These are phyloP conservation scores for Drosophila falleni DNA, from an alignment of 2,888 invertebrate species.

Conservation along the genomic window DNA sequence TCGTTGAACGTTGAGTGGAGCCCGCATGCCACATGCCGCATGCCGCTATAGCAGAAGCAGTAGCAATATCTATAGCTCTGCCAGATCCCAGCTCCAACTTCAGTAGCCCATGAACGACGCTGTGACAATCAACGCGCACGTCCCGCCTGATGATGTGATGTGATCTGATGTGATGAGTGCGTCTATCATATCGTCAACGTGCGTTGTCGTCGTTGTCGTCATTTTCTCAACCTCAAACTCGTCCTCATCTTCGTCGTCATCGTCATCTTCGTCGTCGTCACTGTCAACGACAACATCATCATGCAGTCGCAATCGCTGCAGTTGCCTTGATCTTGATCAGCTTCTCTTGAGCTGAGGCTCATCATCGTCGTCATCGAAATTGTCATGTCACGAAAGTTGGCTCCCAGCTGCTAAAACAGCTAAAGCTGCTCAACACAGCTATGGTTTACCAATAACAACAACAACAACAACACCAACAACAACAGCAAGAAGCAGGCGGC, in stretches of 20 bases:
- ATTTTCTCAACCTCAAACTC: slow-evolving; percentile 30
- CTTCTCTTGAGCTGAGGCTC: slow-evolving; percentile 59
- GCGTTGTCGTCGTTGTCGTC: slow-evolving; percentile 44
- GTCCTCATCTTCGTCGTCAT: slow-evolving; percentile 28
- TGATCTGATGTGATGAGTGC: slow-evolving; percentile 80
- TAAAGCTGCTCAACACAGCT: slow-evolving; percentile 42
- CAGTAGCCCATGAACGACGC: slow-evolving; percentile 39
- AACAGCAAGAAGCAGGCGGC: slow-evolving; percentile 36
- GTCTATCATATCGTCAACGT: slow-evolving; percentile 80
- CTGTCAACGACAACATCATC: slow-evolving; percentile 79
- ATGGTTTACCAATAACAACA: slow-evolving; percentile 32
- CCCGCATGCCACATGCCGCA: slow-evolving; percentile 64
- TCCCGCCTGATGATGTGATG: slow-evolving; percentile 77
- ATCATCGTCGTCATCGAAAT: slow-evolving; percentile 78
- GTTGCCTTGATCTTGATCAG: slow-evolving; percentile 66
- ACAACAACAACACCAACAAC: slow-evolving; percentile 15
- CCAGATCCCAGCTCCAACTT: slow-evolving; percentile 27
- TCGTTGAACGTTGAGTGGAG: slow-evolving; percentile 66
- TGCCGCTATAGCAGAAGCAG: slow-evolving; percentile 20
- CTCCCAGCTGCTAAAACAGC: slow-evolving; percentile 68
- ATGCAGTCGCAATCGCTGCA: slow-evolving; percentile 61
- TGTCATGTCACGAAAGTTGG: slow-evolving; percentile 81
- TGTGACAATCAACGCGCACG: slow-evolving; percentile 81
- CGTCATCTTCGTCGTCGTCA: slow-evolving; percentile 67
- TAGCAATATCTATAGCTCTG: slow-evolving; percentile 21